These are phyloP conservation scores for Neelides sp. DNA, from an alignment of 1,140 invertebrate genomes.

Conservation along the genomic window DNA sequence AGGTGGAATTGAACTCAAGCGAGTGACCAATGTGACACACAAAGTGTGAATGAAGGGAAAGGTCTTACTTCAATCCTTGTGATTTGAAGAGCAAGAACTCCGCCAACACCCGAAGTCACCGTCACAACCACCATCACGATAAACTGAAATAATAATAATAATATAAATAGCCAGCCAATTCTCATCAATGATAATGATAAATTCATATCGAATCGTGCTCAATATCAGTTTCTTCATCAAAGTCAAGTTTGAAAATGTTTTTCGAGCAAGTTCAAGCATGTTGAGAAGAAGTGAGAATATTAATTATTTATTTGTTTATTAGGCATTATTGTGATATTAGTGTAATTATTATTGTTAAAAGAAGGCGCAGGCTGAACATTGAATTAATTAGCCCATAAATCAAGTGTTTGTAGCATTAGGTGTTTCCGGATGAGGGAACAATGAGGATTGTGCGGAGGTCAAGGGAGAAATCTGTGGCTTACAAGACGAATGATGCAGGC, in stretches of 20 bases:
- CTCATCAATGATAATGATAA: background rate
- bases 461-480: constrained; percentile 9
- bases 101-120: constrained; percentile 36
- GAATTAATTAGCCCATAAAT: too few relatives aligned
- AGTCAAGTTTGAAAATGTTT: too few relatives aligned
- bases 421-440: constrained; percentile 1
- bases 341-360: too few relatives aligned
- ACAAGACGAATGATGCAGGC: constrained; percentile 35
- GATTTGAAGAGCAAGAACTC: constrained; percentile 37
- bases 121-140: constrained; percentile 34
- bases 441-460: background rate
- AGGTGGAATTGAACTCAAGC: background rate
- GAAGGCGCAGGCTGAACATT: too few relatives aligned
- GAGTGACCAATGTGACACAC: background rate
- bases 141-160: constrained; percentile 33
- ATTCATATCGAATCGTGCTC: too few relatives aligned
- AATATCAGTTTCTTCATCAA: too few relatives aligned
- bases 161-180: too few relatives aligned
- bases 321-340: background rate
- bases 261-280: too few relatives aligned
- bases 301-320: constrained; percentile 1
- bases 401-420: too few relatives aligned
- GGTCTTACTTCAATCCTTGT: constrained; percentile 34
- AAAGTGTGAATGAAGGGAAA: background rate
- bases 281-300: background rate